phyloP scores from a whole-genome alignment of 1,140 invertebrate species.

The Ips nitidus region DNA sequence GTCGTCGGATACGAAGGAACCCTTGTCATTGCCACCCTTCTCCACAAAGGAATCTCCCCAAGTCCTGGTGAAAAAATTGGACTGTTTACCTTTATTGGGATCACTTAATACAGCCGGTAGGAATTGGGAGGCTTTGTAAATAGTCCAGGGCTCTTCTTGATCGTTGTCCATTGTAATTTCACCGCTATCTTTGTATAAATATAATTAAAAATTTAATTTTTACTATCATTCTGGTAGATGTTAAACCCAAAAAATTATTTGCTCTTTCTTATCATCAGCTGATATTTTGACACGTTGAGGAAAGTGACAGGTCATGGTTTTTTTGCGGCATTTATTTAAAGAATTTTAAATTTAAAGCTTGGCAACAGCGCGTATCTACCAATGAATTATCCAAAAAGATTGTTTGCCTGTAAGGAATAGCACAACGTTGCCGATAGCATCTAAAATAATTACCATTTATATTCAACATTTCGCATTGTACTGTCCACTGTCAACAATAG shows the following conservation, averaged over 20 bases:
- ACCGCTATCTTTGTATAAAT: conserved; percentile 10
- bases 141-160: conserved; percentile 66
- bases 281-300: conserved; percentile 24
- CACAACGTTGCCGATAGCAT: too few species aligned
- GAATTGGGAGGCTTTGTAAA: conserved; percentile 87
- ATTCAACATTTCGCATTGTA: too few species aligned
- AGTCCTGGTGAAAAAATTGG: conserved; percentile 94
- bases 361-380: too few species aligned
- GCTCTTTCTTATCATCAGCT: conserved; percentile 6
- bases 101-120: conserved; percentile 96
- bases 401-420: too few species aligned
- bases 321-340: too few species aligned
- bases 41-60: conserved; percentile 97
- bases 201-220: neutral
- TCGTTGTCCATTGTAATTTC: conserved; percentile 1
- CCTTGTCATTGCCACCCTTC: conserved; percentile 71
- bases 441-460: too few species aligned
- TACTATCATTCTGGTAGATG: conserved; percentile 1
- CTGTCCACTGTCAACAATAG: too few species aligned
- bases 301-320: neutral
- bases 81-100: conserved; percentile 85
- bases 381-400: too few species aligned
- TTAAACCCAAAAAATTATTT: too few species aligned
- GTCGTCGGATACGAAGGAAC: conserved; percentile 77
- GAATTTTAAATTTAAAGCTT: too few species aligned